Evolutionary conservation across 2,888 invertebrate species (phyloP).

Genomic region (Netelia inedita): DNA sequence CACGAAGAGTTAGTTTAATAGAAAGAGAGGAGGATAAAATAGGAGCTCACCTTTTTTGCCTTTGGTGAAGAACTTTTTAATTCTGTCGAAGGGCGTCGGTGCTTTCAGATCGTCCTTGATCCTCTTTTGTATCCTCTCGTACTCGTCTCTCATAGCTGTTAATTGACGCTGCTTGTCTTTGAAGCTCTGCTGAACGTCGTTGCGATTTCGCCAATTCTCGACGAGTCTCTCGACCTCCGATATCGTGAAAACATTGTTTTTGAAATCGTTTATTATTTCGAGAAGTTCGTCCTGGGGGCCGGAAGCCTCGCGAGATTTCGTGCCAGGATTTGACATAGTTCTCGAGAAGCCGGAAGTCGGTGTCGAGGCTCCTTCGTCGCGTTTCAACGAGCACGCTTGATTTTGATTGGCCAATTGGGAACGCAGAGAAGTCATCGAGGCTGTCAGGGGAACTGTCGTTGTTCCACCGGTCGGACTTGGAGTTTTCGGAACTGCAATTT

Average conservation of each 20-base stretch:
- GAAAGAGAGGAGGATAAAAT: background rate
- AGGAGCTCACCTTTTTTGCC: conserved; percentile 85
- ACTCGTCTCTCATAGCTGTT: conserved; percentile 92
- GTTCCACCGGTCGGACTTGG: conserved; percentile 56
- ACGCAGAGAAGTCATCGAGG: conserved; percentile 62
- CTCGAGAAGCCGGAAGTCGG: conserved; percentile 68
- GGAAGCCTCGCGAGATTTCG: conserved; percentile 78
- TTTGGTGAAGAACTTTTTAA: conserved; percentile 91
- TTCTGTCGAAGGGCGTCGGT: conserved; percentile 92
- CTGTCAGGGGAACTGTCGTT: conserved; percentile 57
- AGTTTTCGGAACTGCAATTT: conserved; percentile 63
- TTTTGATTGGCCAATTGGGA: conserved; percentile 44
- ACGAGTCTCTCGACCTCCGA: conserved; percentile 94
- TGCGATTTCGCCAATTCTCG: conserved; percentile 94
- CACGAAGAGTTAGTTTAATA: background rate
- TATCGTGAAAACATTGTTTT: conserved; percentile 94
- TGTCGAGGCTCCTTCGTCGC: conserved; percentile 61
- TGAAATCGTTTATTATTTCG: conserved; percentile 95
- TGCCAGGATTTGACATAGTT: conserved; percentile 72
- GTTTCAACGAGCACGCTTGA: conserved; percentile 37
- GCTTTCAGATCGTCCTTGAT: conserved; percentile 92
- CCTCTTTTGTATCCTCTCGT: conserved; percentile 92
- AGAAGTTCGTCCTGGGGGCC: conserved; percentile 91
- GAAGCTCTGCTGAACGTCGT: conserved; percentile 94
- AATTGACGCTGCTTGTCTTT: conserved; percentile 94